Evolutionary conservation across 2,113 vertebrate species (phyloP).

Genomic region (Malurus alboscapulatus): DNA sequence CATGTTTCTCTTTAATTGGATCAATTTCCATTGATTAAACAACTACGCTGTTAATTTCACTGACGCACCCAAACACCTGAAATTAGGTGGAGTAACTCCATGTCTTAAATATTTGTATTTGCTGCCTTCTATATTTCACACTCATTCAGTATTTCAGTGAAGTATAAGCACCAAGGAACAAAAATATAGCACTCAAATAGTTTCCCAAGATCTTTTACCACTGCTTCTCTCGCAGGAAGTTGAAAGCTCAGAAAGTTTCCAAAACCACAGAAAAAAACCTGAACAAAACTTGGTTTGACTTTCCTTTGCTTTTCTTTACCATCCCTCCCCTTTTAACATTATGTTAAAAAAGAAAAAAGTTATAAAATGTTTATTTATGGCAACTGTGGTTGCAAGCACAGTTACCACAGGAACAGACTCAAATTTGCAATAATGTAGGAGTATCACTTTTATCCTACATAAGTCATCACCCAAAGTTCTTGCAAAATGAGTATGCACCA

Average conservation of each 20-base stretch:
- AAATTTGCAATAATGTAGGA: background rate
- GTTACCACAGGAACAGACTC: background rate
- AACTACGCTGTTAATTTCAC: background rate
- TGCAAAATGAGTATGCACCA: background rate
- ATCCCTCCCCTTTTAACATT: background rate
- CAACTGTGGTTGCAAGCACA: background rate
- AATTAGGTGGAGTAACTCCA: background rate
- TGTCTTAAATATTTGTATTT: background rate
- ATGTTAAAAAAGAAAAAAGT: background rate
- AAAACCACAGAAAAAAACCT: background rate
- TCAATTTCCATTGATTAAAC: background rate
- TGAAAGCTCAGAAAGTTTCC: background rate
- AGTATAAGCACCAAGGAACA: background rate
- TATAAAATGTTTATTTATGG: background rate
- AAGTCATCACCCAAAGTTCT: background rate
- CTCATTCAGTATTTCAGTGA: background rate
- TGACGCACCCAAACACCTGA: background rate
- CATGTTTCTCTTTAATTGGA: background rate
- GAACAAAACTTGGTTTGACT: background rate
- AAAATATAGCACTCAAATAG: background rate
- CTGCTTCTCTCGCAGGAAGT: background rate
- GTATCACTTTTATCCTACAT: background rate
- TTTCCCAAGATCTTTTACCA: background rate
- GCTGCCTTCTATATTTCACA: background rate
- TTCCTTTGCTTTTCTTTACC: background rate